Base-by-base conservation (phyloP, 2,888 invertebrate genomes). In the Apotomis capreana region DNA sequence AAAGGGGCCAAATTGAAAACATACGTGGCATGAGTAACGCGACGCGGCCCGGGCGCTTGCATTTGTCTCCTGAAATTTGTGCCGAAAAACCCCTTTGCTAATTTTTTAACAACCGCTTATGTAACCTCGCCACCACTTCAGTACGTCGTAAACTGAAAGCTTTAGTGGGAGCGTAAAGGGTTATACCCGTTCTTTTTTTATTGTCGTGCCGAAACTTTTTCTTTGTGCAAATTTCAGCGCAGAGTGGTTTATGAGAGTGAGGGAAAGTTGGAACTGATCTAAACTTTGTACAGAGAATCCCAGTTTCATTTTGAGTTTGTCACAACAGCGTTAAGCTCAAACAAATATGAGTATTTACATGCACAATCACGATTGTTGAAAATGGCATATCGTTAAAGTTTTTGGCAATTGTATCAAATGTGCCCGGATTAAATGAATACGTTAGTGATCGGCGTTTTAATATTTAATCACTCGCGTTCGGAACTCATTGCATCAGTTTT, bases 91-190 rank as follows among this genome's bases (percentile, higher is more conserved):
- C 54, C 37, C 9, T 55, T 46, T 61, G 49, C n/a, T 67, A 67
- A 55, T 70, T 61, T 54, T 65, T 70, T 55, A 61, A 52, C 26
- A 12, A 6, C 13, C 62, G 3, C 40, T 37, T 51, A 52, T n/a
- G 36, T 58, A 58, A 58, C 37, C 49, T 58, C 64, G 44, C 26
- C 52, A 52, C 58, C 65, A n/a, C 60, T 65, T 54, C 57, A 44
- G 13, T 51, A 15, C 3, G 60, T 26, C 55, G 67, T 68, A 52
- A 67, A 71, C 67, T 65, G 10, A 44, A 64, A 64, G 64, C 58
- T 64, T 54, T 46, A 54, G 54, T 60, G 59, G 54, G 0, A 54
- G 13, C 49, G 70, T 8, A 54, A 52, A 63, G 15, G 62, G 49
- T 65, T 60, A 54, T 65, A 6, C 15, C 9, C 40, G n/a, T 46